Evolutionary conservation across 2,797 vertebrate species (phyloP).

Genomic region (Coracias cyanogaster): DNA sequence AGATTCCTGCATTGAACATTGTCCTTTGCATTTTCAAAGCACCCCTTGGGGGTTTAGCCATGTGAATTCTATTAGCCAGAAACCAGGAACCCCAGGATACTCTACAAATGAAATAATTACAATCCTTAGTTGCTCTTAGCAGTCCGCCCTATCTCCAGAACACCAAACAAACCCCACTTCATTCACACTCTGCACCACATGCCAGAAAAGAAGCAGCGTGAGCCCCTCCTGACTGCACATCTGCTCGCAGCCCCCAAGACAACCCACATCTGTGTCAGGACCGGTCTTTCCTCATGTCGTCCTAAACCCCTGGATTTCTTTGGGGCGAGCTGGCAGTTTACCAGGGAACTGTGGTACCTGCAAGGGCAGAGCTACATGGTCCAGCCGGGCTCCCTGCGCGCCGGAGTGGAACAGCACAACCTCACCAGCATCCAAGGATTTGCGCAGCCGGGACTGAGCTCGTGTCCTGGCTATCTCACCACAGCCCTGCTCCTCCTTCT

Average conservation of each 20-base stretch:
- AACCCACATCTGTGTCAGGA: accelerated
- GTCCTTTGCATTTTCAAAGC: constrained; percentile 67
- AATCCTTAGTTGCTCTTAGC: constrained; percentile 37
- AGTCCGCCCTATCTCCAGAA: constrained; percentile 17
- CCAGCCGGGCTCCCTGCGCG: background rate
- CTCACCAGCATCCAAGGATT: background rate
- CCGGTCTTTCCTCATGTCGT: accelerated
- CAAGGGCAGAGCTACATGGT: accelerated
- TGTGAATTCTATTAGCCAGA: constrained; percentile 71
- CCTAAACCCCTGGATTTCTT: background rate
- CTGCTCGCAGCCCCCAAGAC: background rate
- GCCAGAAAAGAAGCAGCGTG: background rate
- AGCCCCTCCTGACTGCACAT: accelerated
- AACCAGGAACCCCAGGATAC: constrained; percentile 57
- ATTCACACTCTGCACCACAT: background rate
- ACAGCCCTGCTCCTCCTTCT: background rate
- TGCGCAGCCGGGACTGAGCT: background rate
- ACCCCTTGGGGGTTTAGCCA: constrained; percentile 64
- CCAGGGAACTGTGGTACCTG: background rate
- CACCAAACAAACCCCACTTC: background rate
- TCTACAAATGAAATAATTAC: constrained; percentile 65
- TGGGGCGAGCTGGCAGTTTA: background rate
- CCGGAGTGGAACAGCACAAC: background rate
- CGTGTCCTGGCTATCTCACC: background rate
- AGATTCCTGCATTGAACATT: constrained; percentile 69